phyloP scores from a whole-genome alignment of 2,888 invertebrate species.

The Ypsolopha sequella region DNA sequence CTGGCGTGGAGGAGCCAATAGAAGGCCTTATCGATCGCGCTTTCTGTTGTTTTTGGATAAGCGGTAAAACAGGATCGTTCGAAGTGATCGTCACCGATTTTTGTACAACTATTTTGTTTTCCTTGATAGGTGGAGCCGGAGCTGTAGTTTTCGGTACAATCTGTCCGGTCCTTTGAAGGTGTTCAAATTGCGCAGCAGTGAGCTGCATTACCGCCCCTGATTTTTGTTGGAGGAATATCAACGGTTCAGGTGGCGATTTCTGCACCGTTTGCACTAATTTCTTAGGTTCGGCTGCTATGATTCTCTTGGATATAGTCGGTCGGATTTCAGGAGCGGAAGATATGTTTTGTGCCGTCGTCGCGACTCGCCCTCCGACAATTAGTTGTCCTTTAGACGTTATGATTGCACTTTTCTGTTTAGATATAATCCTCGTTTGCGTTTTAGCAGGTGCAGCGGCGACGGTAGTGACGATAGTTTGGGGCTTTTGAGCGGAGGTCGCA shows the following conservation, averaged over 20 bases:
- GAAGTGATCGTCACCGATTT: constrained; percentile 35
- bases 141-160: constrained; percentile 43
- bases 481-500: constrained; percentile 12
- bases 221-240: constrained; percentile 59
- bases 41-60: constrained; percentile 34
- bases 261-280: constrained; percentile 46
- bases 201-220: constrained; percentile 61
- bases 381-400: constrained; percentile 71
- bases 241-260: constrained; percentile 44
- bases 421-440: constrained; percentile 41
- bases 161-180: constrained; percentile 59
- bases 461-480: constrained; percentile 24
- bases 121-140: constrained; percentile 21
- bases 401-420: constrained; percentile 62
- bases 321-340: constrained; percentile 58
- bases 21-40: constrained; percentile 30
- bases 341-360: constrained; percentile 55
- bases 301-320: constrained; percentile 35
- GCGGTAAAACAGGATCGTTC: constrained; percentile 26
- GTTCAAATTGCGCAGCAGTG: constrained; percentile 63
- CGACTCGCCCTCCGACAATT: constrained; percentile 56
- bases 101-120: constrained; percentile 42
- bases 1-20: constrained; percentile 29
- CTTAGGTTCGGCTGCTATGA: constrained; percentile 43
- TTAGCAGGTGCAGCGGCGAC: constrained; percentile 18